Base-by-base conservation (phyloP, 1,140 invertebrate genomes). In the Nephila pilipes region DNA sequence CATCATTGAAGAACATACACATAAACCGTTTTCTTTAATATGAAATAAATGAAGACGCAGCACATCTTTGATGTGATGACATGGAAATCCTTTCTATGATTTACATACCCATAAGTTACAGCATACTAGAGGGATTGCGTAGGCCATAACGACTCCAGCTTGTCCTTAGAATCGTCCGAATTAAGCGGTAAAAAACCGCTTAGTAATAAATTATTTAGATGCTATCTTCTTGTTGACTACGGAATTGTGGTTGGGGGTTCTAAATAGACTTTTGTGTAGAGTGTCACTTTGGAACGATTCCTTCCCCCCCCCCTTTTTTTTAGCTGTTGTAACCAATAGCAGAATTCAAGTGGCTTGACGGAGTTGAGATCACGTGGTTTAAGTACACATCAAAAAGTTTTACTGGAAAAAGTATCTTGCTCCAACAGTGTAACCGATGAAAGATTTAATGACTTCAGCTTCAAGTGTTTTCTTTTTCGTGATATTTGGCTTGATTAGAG, bases 201-300 rank as follows among this genome's bases (percentile, higher is more conserved):
- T 65, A 3, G 57, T 20, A 36, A 88, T 88, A 65, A 88, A 88
- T 88, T 88, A 75, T 88, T 69, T 69, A 69, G 58, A 69, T 69
- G 32, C 36, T 69, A 88, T 88, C 85, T 87, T 22, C 25, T 46
- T 2, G 22, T 32, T 46, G 60, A 46, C 58, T 29, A 54, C 20
- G 20, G 5, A 88, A 87, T 36, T 87, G 60, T 25, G 58, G 85
- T 69, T 36, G 63, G 25, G 60, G 32, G 20, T 38, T 65, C 29
- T 32, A 65, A 69, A 69, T 88, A 36, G 46, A 46, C 38, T n/a
- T 55, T 65, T 69, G 20, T 14, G 46, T 18, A n/a, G 54, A 83
- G 12, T 55, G 80, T 54, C 54, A 22, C 38, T 29, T 22, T 10
- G 22, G 25, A 54, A 54, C 38, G 1, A 46, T 81, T 81, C 54